Conservation (phyloP, 2,113 vertebrate species). For the Pandion haliaetus region DNA sequence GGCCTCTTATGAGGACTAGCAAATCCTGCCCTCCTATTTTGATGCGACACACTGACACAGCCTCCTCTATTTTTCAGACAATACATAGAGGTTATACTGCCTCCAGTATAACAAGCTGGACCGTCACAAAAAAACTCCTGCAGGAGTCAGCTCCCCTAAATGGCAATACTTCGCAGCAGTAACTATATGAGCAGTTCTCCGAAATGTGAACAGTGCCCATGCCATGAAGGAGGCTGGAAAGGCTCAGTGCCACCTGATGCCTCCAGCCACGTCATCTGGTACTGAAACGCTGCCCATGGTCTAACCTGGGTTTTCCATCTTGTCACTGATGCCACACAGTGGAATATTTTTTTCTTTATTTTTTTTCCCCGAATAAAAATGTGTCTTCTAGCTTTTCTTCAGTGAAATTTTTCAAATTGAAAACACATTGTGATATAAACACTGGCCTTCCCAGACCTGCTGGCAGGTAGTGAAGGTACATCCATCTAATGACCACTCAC, state of each 20-base stretch:
- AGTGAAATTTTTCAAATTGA: neutral
- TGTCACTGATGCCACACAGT: neutral
- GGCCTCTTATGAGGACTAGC: neutral
- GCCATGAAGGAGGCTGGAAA: neutral
- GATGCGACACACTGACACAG: neutral
- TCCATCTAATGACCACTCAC: too few relatives aligned
- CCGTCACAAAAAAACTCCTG: too few relatives aligned
- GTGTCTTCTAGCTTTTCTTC: neutral
- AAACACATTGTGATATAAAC: neutral
- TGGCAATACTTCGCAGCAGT: too few relatives aligned
- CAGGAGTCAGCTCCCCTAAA: neutral
- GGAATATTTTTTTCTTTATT: neutral
- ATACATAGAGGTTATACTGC: rapidly evolving
- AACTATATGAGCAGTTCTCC: rapidly evolving
- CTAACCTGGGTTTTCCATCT: neutral
- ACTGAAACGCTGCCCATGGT: neutral
- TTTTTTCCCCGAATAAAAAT: neutral
- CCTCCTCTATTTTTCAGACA: neutral
- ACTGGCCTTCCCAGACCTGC: neutral
- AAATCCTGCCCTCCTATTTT: neutral
- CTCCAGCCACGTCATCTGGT: too few relatives aligned
- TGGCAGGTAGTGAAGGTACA: neutral
- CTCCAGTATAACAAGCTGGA: neutral
- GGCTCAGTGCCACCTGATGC: too few relatives aligned
- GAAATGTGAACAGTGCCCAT: rapidly evolving